phyloP scores from a whole-genome alignment of 1,140 invertebrate species.

The Choristoneura fumiferana region DNA sequence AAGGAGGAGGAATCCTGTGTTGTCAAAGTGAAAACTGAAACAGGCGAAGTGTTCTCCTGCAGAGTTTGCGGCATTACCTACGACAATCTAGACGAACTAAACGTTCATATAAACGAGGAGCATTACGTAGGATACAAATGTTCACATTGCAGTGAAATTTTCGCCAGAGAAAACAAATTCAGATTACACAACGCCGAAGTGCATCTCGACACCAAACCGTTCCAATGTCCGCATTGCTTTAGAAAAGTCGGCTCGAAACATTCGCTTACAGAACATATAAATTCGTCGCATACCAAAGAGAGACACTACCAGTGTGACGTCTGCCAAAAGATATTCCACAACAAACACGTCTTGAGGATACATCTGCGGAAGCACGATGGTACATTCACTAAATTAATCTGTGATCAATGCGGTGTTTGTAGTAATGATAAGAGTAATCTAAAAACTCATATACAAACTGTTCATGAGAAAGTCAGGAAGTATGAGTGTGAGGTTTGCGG shows the following conservation, averaged over 20 bases:
- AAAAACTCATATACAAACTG: constrained; percentile 14
- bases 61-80: not conserved
- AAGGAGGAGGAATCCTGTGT: constrained; percentile 5
- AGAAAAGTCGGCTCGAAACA: not conserved
- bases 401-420: constrained; percentile 23
- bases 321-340: constrained; percentile 21
- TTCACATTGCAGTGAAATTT: constrained; percentile 2
- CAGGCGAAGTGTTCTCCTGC: constrained; percentile 16
- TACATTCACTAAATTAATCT: constrained; percentile 14
- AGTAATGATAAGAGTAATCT: constrained; percentile 29
- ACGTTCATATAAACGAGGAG: not conserved
- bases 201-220: not conserved
- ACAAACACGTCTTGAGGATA: not conserved
- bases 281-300: not conserved
- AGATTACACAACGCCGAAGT: not conserved
- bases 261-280: constrained; percentile 5
- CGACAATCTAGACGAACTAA: not conserved
- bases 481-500: constrained; percentile 21
- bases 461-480: constrained; percentile 23
- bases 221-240: constrained; percentile 8
- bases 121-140: constrained; percentile 2
- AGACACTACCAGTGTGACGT: constrained; percentile 21
- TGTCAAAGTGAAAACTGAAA: constrained; percentile 3
- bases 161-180: not conserved
- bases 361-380: constrained; percentile 22